These are phyloP conservation scores for Aegotheles bennettii DNA, from an alignment of 2,113 vertebrate species.

Conservation along the genomic window DNA sequence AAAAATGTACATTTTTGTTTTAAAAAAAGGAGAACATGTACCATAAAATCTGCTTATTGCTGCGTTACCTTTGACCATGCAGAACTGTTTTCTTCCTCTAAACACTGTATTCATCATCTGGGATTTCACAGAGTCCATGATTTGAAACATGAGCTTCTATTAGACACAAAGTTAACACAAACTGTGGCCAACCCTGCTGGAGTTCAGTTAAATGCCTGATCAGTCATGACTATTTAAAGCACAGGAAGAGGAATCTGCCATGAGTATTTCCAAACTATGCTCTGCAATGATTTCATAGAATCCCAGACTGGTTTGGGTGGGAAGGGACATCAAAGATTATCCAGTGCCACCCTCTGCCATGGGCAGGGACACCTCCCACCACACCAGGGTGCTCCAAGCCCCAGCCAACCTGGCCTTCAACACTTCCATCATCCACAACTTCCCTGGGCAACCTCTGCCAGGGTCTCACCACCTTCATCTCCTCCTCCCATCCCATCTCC, in stretches of 20 bases:
- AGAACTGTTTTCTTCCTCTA: not conserved
- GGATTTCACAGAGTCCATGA: not conserved
- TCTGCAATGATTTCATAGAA: not conserved
- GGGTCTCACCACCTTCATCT: no score
- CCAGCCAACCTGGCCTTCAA: no score
- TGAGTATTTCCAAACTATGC: fast-evolving
- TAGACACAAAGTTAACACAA: not conserved
- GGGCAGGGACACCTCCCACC: no score
- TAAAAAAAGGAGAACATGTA: not conserved
- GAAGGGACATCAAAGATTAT: no score
- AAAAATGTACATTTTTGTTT: not conserved
- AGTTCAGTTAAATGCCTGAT: not conserved
- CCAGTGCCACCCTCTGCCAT: no score
- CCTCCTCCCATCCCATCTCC: no score
- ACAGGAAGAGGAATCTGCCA: not conserved
- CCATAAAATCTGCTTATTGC: not conserved
- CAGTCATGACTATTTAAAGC: not conserved
- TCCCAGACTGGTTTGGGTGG: no score
- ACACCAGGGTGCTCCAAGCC: no score
- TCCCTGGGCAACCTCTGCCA: no score
- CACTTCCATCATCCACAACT: no score
- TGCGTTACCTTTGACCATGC: not conserved
- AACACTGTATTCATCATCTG: not conserved
- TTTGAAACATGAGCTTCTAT: not conserved
- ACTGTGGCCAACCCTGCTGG: not conserved